Evolutionary conservation across 64 coral and sea anemone genomes (phyloP), one percentile per base, ranked within the genome.

Genomic region (Stichodactyla mertensii): DNA sequence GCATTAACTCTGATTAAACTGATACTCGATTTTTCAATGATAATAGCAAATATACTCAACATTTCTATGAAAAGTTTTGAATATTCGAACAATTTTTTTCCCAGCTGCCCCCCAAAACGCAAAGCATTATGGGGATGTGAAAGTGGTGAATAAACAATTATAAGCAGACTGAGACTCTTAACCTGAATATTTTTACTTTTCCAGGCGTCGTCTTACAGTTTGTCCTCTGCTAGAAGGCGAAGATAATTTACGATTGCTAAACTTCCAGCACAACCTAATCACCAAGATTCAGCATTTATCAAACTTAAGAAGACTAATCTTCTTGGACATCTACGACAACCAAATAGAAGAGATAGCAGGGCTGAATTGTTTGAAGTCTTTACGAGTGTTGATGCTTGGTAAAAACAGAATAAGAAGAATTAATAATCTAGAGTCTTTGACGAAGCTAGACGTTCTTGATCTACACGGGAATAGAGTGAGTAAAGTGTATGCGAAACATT

Each of bases 251-350:
- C 82, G 96, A 16, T 57, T 99, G 57, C 77, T 99, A 0, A 99
- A 99, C 64, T 99, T 99, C 69, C 96, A 99, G 16, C 96, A 99
- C 83, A 99, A 99, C 54, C 66, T 99, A 10, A 94, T 99, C 62
- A 92, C 55, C 20, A 90, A 87, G 79, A 95, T 99, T 59, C 91
- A 89, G 54, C 93, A 99, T 80, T 69, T 99, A 56, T 83, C 88
- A 6, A 94, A 99, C 24, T 83, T 99, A 14, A 89, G 91, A 70
- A 92, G 93, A 23, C 88, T 99, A 54, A 99, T 99, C 10, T 99
- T 99, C 77, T 54, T 99, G 58, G 96, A 99, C 82, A 92, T 99
- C 57, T 99, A 99, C 80, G 96, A 99, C 57, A 99, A 99, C 53
- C 96, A 99, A 51, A 89, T 99, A 82, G 96, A 99, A 66, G 89